These are phyloP conservation scores for Cryptotermes secundus DNA, from an alignment of 1,140 invertebrate species.

Conservation along the genomic window DNA sequence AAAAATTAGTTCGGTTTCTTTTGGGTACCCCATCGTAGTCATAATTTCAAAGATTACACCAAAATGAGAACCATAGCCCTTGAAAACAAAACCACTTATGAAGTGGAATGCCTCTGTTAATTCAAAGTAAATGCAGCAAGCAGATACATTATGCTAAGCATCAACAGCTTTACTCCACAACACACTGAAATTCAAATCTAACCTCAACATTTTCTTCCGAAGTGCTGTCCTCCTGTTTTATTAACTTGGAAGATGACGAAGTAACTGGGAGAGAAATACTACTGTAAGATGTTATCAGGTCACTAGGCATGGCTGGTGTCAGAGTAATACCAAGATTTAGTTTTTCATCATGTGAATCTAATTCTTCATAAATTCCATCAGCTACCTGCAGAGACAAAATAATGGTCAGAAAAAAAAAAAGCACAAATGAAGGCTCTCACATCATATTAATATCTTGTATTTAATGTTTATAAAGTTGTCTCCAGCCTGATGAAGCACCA, in stretches of 20 bases:
- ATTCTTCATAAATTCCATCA: slow-evolving; percentile 39
- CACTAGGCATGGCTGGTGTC: slow-evolving; percentile 23
- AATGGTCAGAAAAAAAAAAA: too few relatives aligned
- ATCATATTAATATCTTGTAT: not conserved
- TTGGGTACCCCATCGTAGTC: too few relatives aligned
- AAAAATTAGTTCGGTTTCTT: too few relatives aligned
- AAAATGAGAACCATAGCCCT: too few relatives aligned
- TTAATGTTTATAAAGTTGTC: too few relatives aligned
- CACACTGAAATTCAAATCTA: too few relatives aligned
- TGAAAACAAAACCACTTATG: too few relatives aligned
- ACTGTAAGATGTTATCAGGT: slow-evolving; percentile 22
- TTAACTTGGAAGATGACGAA: slow-evolving; percentile 27
- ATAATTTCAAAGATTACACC: too few relatives aligned
- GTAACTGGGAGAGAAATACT: slow-evolving; percentile 21
- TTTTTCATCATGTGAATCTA: slow-evolving; percentile 36
- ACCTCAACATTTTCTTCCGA: slow-evolving; percentile 20
- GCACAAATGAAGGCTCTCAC: too few relatives aligned
- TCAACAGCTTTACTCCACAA: slow-evolving; percentile 20
- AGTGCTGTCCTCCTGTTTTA: slow-evolving; percentile 26
- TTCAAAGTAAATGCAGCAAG: too few relatives aligned
- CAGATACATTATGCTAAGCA: not conserved
- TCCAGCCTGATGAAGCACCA: too few relatives aligned
- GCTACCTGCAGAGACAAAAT: slow-evolving; percentile 38
- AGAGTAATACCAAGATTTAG: slow-evolving; percentile 35
- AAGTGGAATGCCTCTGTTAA: too few relatives aligned